Base-by-base conservation (phyloP, 2,888 invertebrate genomes). In the Gandaritis pyraliata region DNA sequence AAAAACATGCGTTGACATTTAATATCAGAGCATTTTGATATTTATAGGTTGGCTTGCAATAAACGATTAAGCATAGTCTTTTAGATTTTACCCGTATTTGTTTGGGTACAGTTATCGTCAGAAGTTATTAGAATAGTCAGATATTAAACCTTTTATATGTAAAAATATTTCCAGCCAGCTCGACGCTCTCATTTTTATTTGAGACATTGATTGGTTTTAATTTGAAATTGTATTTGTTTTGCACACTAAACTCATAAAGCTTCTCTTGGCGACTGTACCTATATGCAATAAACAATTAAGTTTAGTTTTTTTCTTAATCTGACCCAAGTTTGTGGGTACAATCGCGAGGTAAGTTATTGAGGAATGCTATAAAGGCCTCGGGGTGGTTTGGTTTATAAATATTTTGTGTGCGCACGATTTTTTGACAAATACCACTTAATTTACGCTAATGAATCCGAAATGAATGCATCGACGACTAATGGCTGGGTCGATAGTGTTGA, bases 341-440 rank as follows among this genome's bases (percentile, higher is more conserved):
- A 76, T 77, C 73, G 69, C 68, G 66, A 64, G 74, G 74, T 82
- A 81, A 83, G 74, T 82, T 86, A 85, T 85, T 78, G 75, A 77
- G 73, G 82, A 78, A 82, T 75, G 66, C 73, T 77, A 78, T 77
- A 81, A 83, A 77, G 72, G 74, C 75, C 77, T 65, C 68, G 63
- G 78, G 79, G 80, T 82, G 82, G 83, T 78, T 75, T 72, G 75
- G 81, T 87, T 86, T 87, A 88, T 86, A 87, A 88, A 88, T 88
- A 87, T 89, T 88, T 88, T 84, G 85, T 83, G 79, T 82, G 75
- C 80, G 69, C 80, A 81, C 80, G 80, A 85, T 83, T 80, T 85
- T 88, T 88, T 88, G 90, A 90, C 89, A 90, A 90, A 91, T 90
- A 90, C 87, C 83, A 87, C 89, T 91, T 90, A 90, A 91, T 91